Base-by-base conservation (phyloP, 2,113 vertebrate species). In the Neotoma lepida region DNA sequence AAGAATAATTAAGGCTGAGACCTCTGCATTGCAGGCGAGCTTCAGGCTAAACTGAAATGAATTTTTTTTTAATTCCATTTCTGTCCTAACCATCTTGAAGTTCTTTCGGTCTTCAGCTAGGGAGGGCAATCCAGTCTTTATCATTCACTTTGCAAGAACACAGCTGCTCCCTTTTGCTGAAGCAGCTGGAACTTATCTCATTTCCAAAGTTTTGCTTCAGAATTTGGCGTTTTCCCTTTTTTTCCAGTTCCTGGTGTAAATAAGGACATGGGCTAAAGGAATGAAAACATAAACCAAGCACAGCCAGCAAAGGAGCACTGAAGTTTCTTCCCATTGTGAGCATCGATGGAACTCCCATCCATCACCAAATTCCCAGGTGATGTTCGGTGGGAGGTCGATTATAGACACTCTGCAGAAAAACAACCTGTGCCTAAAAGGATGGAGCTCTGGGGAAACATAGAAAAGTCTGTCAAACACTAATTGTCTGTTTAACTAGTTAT, bases 161-260 rank as follows among this genome's bases (percentile, higher is more conserved):
- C 97, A 97, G 97, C 97, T 97, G 97, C 39, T 96, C 93, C 97
- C 91, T 95, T 97, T 96, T 90, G 93, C 96, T 96, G 93, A 97
- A 96, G 77, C 97, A 97, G 97, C 97, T 97, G 97, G 94, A 97
- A 95, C 94, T 86, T 86, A 89, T 97, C 97, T 96, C 89, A 95
- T 96, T 95, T 95, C 66, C 86, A 96, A 94, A 78, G 90, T 93
- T 96, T 96, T 93, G 85, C 89, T 96, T 96, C 93, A 97, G 77
- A 94, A 88, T 95, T 96, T 97, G 94, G 90, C 97, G 88, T 96
- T 95, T 82, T 68, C 87, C 74, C 77, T 89, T 95, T 86, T 93
- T 95, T 89, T 89, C 95, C 88, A 58, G 90, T 10, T 18, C 86
- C 88, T 94, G 91, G 92, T 97, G 70, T 97, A 97, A 97, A 97